Evolutionary conservation across 2,113 vertebrate species (phyloP), one percentile per base, ranked within the genome.

Genomic region (Monarcha castaneiventris): DNA sequence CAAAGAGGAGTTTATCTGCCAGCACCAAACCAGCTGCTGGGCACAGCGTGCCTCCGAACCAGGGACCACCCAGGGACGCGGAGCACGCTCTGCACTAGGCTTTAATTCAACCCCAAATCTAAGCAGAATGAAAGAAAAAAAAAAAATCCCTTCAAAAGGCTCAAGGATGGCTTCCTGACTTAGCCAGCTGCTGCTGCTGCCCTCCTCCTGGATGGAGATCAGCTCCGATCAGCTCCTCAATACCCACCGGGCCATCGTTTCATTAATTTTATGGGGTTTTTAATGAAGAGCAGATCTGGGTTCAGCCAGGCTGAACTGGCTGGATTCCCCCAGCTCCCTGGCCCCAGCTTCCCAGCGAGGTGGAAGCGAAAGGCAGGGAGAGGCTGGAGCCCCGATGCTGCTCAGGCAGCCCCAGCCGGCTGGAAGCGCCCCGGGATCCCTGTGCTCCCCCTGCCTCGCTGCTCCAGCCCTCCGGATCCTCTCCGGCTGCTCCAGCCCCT

Each of bases 1-100:
- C 95, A 96, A 96, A 97, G 94, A 93, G 86, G 86, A 92, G 25
- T 83, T 93, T 67, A 93, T 93, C 85, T 95, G 92, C 93, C 94
- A 95, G 84, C 90, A 78, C 90, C 84, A 77, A 96, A 90, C 27
- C 94, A 86, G 95, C 96, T 94, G 95, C 93, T 67, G 79, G 76
- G 72, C 62, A 29, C 85, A 41, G 51, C 1, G 1, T 56, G 74
- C 52, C 72, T 13, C 32, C 6, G 0, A 84, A 44, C 8, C 77
- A n/a, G 94, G 21, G 92, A 87, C 92, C 94, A 90, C 92, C 79
- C 92, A 64, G 90, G 52, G 84, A 33, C 11, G n/a, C 8, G 7
- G 61, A 52, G 26, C 80, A 68, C 16, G 2, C 51, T 30, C 83
- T 44, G 10, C 37, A 0, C 27, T 4, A 13, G 62, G 66, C 72